Base-by-base conservation (phyloP, 2,888 invertebrate species). In the Tiphia femorata region DNA sequence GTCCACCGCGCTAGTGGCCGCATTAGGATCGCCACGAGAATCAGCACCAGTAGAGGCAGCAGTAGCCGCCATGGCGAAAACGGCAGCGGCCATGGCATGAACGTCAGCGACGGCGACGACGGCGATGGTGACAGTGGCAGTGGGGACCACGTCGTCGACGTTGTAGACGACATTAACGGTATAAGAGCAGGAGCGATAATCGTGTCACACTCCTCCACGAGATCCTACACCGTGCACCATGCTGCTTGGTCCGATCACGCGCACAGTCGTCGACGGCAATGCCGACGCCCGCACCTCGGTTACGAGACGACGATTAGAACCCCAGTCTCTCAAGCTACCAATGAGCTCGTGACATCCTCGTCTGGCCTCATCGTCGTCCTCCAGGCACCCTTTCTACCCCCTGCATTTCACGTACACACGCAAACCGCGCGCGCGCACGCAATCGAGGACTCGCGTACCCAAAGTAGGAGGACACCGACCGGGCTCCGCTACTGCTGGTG, bases 221-320 rank as follows among this genome's bases (percentile, higher is more conserved):
- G 4, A 17, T 17, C 42, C 23, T n/a, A 42, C 5, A n/a, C 7
- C 33, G 30, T n/a, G 17, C 30, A n/a, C 4, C 10, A 3, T 10
- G 30, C 20, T 21, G 10, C 21, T 25, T 21, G n/a, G 71, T 65
- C 56, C 72, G 65, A 59, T 62, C 70, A 64, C 72, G 70, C 55
- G 67, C 70, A 68, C 67, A 58, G 56, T 52, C 68, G 63, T 62
- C 70, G 65, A 58, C 67, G 55, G 44, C 46, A 63, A 66, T 49
- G 67, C 50, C 68, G 61, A 70, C 64, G 64, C 59, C 67, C 61
- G 66, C 70, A 70, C 70, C 64, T 40, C 10, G 10, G 19, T 38
- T 38, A 66, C 70, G 67, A 20, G 12, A 6, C 3, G 19, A 20
- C 10, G 20, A 12, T 20, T n/a, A n/a, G n/a, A 49, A 29, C 42